These are phyloP conservation scores for Stegana nigrithorax DNA, from an alignment of 2,888 invertebrate genomes.

Conservation along the genomic window DNA sequence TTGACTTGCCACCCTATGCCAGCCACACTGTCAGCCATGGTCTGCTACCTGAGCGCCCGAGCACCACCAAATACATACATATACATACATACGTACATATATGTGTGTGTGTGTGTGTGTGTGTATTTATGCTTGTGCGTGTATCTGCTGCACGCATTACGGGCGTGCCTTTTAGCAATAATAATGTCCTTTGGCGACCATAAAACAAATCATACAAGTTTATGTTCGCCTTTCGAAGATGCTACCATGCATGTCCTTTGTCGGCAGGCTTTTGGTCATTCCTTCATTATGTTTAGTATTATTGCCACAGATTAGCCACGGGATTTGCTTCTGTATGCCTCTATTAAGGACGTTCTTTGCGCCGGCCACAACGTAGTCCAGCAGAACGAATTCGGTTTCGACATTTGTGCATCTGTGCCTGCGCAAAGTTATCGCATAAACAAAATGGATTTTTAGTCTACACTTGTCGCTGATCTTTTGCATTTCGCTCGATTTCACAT, in stretches of 20 bases:
- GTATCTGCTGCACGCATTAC: background rate
- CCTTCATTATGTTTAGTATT: conserved; percentile 54
- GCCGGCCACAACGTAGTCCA: conserved; percentile 29
- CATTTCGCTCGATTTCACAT: background rate
- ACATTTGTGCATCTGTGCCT: conserved; percentile 56
- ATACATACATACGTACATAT: no score
- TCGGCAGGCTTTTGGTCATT: background rate
- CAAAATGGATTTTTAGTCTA: no score
- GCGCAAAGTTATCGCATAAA: conserved; percentile 27
- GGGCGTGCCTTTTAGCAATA: conserved; percentile 59
- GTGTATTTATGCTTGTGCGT: background rate
- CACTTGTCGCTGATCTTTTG: no score
- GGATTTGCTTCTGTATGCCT: conserved; percentile 48
- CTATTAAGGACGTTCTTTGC: conserved; percentile 13
- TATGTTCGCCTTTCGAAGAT: conserved; percentile 47
- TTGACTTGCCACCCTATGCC: conserved; percentile 45
- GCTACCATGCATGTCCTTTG: background rate
- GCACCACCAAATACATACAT: background rate
- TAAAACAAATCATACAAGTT: conserved; percentile 64
- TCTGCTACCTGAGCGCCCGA: background rate
- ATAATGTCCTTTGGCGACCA: conserved; percentile 59
- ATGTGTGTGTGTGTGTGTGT: no score
- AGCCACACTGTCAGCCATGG: conserved; percentile 26
- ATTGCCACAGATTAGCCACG: conserved; percentile 63
- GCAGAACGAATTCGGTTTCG: conserved; percentile 62